Evolutionary conservation across 2,113 vertebrate genomes (phyloP).

Genomic region (Ovis canadensis): DNA sequence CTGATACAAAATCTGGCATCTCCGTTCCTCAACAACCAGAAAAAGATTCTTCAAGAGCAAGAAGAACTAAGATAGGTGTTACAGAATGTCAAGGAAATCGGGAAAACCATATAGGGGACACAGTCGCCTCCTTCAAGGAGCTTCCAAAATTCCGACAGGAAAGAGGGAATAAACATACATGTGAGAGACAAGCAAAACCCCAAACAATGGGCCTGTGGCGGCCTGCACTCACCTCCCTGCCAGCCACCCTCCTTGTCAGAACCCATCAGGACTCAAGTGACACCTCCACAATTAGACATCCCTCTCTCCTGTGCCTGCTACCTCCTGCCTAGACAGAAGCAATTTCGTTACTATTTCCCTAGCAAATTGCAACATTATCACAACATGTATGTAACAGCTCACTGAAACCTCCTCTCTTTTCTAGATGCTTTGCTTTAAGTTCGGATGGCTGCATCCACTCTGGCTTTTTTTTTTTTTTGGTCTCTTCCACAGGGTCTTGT

Average conservation of each 20-base stretch:
- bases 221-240: neutral
- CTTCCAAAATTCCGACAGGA: neutral
- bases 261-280: neutral
- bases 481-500: neutral
- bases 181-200: neutral
- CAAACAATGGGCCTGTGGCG: accelerated
- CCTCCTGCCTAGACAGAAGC: neutral
- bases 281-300: neutral
- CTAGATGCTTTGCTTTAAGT: neutral
- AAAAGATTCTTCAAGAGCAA: constrained; percentile 15
- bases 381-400: neutral
- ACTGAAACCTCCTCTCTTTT: neutral
- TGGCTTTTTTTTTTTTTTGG: neutral
- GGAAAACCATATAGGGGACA: neutral
- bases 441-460: neutral
- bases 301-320: neutral
- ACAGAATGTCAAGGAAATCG: neutral
- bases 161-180: neutral
- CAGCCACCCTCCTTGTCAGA: neutral
- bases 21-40: constrained; percentile 26
- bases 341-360: neutral
- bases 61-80: neutral
- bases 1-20: constrained; percentile 11
- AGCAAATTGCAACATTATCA: neutral
- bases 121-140: neutral